phyloP scores from a whole-genome alignment of 2,888 invertebrate genomes.

The Portevinia maculata region DNA sequence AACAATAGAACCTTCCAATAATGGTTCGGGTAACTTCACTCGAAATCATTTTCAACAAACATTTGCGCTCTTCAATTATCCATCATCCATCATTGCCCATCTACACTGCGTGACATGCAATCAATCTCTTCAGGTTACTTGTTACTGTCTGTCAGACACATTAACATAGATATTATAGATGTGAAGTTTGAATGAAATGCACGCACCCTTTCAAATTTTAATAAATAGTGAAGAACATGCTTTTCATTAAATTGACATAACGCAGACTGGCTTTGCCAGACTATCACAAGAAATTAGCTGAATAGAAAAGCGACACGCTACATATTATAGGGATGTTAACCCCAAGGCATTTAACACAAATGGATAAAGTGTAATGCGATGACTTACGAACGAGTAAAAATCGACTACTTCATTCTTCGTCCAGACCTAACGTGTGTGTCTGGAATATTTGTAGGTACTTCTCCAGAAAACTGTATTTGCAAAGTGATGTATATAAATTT shows the following conservation, averaged over 20 bases:
- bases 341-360: conserved; percentile 17
- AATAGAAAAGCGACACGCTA: conserved; percentile 22
- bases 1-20: conserved; percentile 18
- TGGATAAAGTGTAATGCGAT: conserved; percentile 6
- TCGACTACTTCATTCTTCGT: not conserved
- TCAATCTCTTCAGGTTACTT: conserved; percentile 64
- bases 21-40: conserved; percentile 31
- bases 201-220: conserved; percentile 50
- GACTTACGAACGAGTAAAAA: not conserved
- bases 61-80: conserved; percentile 33
- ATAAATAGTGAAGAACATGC: conserved; percentile 15
- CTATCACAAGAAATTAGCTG: conserved; percentile 45
- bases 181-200: conserved; percentile 35
- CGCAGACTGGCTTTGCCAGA: conserved; percentile 34
- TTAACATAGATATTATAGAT: conserved; percentile 63
- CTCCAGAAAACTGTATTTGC: not conserved
- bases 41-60: conserved; percentile 35
- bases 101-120: conserved; percentile 44
- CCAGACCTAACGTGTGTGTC: conserved; percentile 45
- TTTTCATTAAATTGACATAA: conserved; percentile 23
- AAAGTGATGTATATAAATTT: conserved; percentile 20
- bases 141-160: conserved; percentile 58
- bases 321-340: conserved; percentile 38
- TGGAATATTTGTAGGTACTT: conserved; percentile 12
- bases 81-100: conserved; percentile 49